phyloP scores from a whole-genome alignment of 2,888 invertebrate species.

The Kuschelorhynchus macadamiae region DNA sequence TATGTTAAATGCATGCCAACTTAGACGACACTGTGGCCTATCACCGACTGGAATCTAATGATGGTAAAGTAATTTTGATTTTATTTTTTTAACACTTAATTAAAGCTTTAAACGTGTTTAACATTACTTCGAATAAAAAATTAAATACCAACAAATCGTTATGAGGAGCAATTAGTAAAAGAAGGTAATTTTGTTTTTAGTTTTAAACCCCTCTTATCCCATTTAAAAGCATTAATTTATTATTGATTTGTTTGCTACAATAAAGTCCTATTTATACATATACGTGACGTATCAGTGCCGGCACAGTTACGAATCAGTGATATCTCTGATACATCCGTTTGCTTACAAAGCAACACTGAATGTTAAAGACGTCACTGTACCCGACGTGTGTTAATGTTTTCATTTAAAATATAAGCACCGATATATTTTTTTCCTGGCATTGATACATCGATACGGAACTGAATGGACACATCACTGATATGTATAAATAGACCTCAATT shows the following conservation, averaged over 20 bases:
- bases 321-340: no score
- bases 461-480: no score
- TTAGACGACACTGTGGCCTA: slow-evolving; percentile 60
- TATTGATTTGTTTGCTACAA: slow-evolving; percentile 12
- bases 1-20: slow-evolving; percentile 42
- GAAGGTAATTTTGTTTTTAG: slow-evolving; percentile 54
- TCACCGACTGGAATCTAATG: slow-evolving; percentile 59
- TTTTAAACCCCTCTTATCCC: background rate
- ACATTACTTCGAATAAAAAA: slow-evolving; percentile 8
- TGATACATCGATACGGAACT: no score
- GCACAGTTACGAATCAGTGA: no score
- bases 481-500: no score
- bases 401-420: no score
- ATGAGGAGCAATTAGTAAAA: slow-evolving; percentile 60
- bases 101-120: slow-evolving; percentile 10
- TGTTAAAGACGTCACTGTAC: no score
- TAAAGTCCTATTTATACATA: no score
- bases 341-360: no score
- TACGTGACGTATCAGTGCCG: no score
- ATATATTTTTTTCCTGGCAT: no score
- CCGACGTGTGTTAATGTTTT: no score
- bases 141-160: slow-evolving; percentile 1
- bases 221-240: background rate
- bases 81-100: slow-evolving; percentile 2
- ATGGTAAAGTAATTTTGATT: slow-evolving; percentile 57